Base-by-base conservation (phyloP, 1,140 invertebrate genomes). In the Cataglyphis hispanica region DNA sequence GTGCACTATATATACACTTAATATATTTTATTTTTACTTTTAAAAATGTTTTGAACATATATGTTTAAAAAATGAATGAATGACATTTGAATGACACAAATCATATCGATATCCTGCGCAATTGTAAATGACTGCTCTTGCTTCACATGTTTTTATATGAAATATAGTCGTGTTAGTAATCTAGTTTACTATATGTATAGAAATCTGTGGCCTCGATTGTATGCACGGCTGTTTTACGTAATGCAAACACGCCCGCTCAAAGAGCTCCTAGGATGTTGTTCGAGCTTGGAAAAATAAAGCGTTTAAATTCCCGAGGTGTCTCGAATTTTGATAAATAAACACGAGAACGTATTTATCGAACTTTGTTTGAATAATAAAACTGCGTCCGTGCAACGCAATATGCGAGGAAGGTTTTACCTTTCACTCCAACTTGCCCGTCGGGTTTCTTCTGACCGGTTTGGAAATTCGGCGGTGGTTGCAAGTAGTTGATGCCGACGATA, bases 361-460 rank as follows among this genome's bases (percentile, higher is more conserved):
- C 1, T 2, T 27, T 10, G 7, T n/a, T 37, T 19, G 7, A 25
- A 19, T 25, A 50, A 58, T 10, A 19, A 64, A 43, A 63, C 6
- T 6, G 5, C 25, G 3, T 13, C 7, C 1, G 8, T 19, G 1
- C 46, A 11, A 5, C 13, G 13, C 46, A 7, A 31, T 11, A 10
- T 22, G 7, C 4, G 4, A 19, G 37, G n/a, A 77, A 37, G 10
- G 22, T 27, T 27, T 58, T 91, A 95, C 95, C 94, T 95, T 94
- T 95, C 5, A 95, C 93, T 40, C 93, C 94, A 16, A 94, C 93
- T 67, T 95, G 94, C 22, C 95, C 94, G 56, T 95, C 92, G 11
- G 94, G 93, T 74, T 94, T 95, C 89, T 92, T 94, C 85, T 95
- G 94, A 34, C 94, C 95, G 22, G 94, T 94, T 84, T 95, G 95